Base-by-base conservation (phyloP, 2,113 vertebrate genomes). In the Scomber colias region DNA sequence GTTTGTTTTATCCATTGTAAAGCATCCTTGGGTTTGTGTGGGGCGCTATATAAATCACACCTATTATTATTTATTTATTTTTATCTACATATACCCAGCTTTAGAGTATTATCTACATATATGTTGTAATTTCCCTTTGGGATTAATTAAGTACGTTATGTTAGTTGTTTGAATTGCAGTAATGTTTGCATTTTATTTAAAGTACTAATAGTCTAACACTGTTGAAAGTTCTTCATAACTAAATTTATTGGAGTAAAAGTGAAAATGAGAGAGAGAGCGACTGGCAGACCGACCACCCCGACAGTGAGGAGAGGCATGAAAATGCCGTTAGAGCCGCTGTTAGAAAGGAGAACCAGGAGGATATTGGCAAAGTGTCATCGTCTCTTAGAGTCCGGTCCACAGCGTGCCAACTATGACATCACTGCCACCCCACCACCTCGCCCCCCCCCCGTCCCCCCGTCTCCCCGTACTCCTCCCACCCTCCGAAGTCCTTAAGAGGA, bases 341-440 rank as follows among this genome's bases (percentile, higher is more conserved):
- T 73, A 65, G 50, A 86, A 83, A 76, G 83, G 60, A 78, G 75
- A 78, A 87, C 82, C 63, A 2, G 70, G 66, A 82, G 73, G 67
- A 69, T 73, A 56, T 87, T 87, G 90, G 90, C 87, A 86, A 79
- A 82, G 86, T 60, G 83, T 87, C 75, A 44, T 24, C 10, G 81
- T 92, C 78, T 92, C 86, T 86, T 84, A 66, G 90, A 89, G 75
- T 76, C 83, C 51, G n/a, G 63, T 71, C 56, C 80, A 46, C 76
- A 48, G 65, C 11, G 40, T 71, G 91, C 92, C 91, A 92, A 87
- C 59, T 6, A 82, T 93, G 90, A 93, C 86, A 90, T 93, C 92
- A 93, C 54, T 12, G 21, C 73, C 30, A 45, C 67, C 79, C 70
- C 50, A 46, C 35, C 35, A 40, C 35, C 35, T 40, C 31, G 5